Percentiles rank a stretch among this genome's conserved stretches.
phyloP scores from a whole-genome alignment of 1,140 invertebrate species.

The Aricia agestis region DNA sequence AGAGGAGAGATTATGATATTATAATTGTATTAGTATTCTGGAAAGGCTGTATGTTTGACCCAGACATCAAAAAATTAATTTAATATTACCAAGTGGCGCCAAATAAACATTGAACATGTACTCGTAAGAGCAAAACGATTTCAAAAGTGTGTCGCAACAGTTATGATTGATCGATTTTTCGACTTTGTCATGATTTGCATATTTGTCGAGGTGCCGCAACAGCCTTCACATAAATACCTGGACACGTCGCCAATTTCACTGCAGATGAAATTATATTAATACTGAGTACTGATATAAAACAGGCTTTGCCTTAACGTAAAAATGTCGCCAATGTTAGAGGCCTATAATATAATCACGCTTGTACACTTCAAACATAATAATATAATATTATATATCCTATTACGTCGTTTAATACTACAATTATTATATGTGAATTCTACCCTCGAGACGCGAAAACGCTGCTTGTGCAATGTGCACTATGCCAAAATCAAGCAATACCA shows the following conservation, averaged over 20 bases:
- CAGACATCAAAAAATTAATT: neutral
- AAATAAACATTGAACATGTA: too few species aligned
- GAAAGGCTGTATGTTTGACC: neutral
- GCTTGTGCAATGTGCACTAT: too few species aligned
- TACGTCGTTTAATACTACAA: too few species aligned
- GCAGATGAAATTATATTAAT: neutral
- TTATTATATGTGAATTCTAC: too few species aligned
- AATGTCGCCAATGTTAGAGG: neutral
- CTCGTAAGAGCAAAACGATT: neutral
- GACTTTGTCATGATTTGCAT: neutral
- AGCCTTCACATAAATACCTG: neutral
- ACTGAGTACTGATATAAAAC: neutral
- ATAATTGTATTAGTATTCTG: too few species aligned
- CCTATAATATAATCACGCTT: too few species aligned
- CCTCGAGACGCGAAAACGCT: too few species aligned
- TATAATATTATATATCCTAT: too few species aligned
- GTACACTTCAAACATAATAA: too few species aligned
- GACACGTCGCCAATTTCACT: neutral
- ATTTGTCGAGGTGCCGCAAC: neutral
- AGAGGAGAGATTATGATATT: too few species aligned
- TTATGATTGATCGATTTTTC: neutral
- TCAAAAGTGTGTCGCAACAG: neutral
- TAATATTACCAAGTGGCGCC: neutral
- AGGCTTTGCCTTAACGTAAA: neutral
- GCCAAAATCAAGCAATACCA: neutral